Conservation (phyloP, 2,113 vertebrate genomes). For the Alaudala cheleensis region DNA sequence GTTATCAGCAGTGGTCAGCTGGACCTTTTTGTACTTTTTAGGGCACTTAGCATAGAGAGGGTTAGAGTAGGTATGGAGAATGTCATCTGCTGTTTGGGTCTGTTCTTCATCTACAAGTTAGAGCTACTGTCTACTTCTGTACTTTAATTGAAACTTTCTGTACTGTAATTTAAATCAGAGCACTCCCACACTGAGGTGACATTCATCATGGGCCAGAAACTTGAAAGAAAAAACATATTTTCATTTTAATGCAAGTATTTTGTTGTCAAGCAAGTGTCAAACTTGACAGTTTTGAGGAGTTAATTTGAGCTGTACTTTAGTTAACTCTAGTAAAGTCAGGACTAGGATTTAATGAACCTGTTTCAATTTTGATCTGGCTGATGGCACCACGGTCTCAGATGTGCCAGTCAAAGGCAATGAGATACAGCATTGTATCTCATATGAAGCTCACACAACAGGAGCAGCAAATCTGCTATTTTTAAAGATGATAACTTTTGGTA, state of each 20-base stretch:
- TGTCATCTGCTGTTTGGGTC: background rate
- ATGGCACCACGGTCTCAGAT: background rate
- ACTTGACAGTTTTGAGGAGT: background rate
- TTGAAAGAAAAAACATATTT: background rate
- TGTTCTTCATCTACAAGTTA: background rate
- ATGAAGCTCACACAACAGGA: background rate
- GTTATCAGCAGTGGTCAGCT: background rate
- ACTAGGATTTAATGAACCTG: background rate
- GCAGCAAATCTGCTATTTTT: background rate
- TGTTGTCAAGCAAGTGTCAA: background rate
- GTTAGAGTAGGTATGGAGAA: background rate
- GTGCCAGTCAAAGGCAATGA: background rate
- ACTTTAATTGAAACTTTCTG: background rate
- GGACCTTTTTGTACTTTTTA: background rate
- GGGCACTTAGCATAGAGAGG: background rate
- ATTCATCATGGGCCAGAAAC: background rate
- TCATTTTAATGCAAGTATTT: background rate
- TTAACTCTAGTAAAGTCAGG: background rate
- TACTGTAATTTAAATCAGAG: background rate
- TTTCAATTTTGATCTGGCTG: background rate
- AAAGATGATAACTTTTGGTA: background rate
- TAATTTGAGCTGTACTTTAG: background rate
- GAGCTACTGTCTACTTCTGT: background rate
- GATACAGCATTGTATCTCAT: background rate
- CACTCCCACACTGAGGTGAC: background rate